Percentiles rank a stretch among this genome's conserved stretches.
These are phyloP conservation scores for Pristionchus arcanus DNA, from an alignment of 2,888 invertebrate genomes.

Conservation along the genomic window DNA sequence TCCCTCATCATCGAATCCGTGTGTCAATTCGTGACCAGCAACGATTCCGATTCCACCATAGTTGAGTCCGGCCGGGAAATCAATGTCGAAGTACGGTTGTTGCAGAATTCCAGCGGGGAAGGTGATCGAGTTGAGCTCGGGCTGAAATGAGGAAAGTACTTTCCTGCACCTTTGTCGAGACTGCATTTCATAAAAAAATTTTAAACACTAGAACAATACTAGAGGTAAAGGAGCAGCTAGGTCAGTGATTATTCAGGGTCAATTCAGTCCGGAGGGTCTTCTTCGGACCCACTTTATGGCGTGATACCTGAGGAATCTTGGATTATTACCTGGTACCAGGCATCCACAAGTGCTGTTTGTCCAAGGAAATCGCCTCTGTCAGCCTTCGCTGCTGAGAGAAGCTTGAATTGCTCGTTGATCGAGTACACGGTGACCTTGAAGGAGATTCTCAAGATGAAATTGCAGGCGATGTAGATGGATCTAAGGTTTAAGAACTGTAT, in stretches of 20 bases:
- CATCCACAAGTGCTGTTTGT: conserved; percentile 73
- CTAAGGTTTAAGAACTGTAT: no score
- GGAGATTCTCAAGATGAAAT: no score
- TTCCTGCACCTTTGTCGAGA: no score
- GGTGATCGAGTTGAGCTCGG: conserved; percentile 75
- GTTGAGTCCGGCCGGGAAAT: conserved; percentile 73
- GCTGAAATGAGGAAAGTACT: conserved; percentile 63
- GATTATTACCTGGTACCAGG: conserved; percentile 68
- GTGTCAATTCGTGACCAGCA: conserved; percentile 96
- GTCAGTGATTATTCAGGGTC: no score
- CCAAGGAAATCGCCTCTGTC: conserved; percentile 71
- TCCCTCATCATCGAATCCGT: conserved; percentile 91
- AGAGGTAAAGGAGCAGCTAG: no score
- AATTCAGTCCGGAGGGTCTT: no score
- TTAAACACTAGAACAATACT: no score
- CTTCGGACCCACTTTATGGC: no score
- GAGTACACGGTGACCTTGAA: background rate
- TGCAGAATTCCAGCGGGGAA: conserved; percentile 76
- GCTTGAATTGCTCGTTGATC: conserved; percentile 1
- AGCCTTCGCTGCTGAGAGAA: conserved; percentile 41
- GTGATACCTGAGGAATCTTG: no score
- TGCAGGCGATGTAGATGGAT: no score
- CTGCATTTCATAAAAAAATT: no score
- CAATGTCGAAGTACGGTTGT: conserved; percentile 73
- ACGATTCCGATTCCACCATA: conserved; percentile 98